phyloP scores from a whole-genome alignment of 2,888 invertebrate species.

The Liopterus haemorrhoidalis region DNA sequence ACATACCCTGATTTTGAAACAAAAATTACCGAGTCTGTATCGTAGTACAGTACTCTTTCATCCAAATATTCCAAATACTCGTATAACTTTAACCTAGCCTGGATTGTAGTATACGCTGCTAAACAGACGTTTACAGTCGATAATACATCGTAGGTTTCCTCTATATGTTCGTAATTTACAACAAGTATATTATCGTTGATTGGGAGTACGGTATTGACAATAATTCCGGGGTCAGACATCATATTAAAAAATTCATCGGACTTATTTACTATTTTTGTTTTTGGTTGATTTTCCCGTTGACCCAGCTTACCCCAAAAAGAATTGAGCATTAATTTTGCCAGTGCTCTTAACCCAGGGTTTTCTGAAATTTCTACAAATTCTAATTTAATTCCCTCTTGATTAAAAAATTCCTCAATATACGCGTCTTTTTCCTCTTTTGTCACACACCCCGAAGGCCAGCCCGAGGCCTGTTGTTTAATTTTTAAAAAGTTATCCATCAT shows the following conservation, averaged over 20 bases:
- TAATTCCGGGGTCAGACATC: conserved; percentile 25
- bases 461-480: conserved; percentile 33
- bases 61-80: conserved; percentile 34
- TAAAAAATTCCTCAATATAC: conserved; percentile 30
- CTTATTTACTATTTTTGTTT: conserved; percentile 27
- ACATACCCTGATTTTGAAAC: conserved; percentile 22
- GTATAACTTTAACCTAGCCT: conserved; percentile 38
- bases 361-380: conserved; percentile 27
- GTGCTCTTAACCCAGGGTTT: conserved; percentile 32
- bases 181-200: conserved; percentile 27
- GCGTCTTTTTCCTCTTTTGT: conserved; percentile 23
- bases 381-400: conserved; percentile 30
- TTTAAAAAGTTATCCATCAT: conserved; percentile 35
- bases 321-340: conserved; percentile 35
- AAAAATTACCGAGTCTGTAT: conserved; percentile 40
- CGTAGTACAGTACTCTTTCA: conserved; percentile 37
- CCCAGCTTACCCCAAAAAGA: conserved; percentile 37
- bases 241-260: conserved; percentile 23
- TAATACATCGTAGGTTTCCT: conserved; percentile 22
- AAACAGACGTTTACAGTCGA: conserved; percentile 34
- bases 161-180: conserved; percentile 20
- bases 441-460: conserved; percentile 28
- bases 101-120: conserved; percentile 39
- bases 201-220: conserved; percentile 24
- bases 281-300: conserved; percentile 30